phyloP scores from a whole-genome alignment of 1,140 invertebrate species.

The Thaumatotibia leucotreta region DNA sequence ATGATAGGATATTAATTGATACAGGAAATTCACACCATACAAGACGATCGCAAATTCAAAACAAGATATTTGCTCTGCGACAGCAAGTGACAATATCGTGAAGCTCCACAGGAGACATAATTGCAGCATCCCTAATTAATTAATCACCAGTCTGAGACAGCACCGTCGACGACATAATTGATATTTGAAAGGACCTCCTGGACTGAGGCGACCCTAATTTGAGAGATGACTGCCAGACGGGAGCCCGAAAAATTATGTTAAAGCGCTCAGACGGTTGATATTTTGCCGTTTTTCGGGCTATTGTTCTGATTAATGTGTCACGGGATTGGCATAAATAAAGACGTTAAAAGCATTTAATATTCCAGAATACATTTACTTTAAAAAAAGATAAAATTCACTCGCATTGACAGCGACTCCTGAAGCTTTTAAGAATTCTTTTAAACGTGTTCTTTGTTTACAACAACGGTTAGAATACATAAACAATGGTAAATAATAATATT shows the following conservation, averaged over 20 bases:
- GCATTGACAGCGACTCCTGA: not conserved
- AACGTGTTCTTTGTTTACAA: too few species aligned
- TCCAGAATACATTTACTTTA: not conserved
- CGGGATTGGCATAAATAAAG: constrained; percentile 9
- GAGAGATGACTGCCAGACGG: constrained; percentile 35
- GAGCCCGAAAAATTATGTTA: constrained; percentile 21
- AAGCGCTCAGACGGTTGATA: constrained; percentile 15
- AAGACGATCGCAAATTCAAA: not conserved
- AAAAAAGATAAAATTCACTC: not conserved
- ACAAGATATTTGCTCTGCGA: not conserved
- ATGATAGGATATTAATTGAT: not conserved
- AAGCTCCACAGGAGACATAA: constrained; percentile 42
- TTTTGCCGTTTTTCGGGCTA: constrained; percentile 12
- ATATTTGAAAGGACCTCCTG: constrained; percentile 61
- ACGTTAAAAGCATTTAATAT: not conserved
- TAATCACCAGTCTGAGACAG: constrained; percentile 51
- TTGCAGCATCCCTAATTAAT: constrained; percentile 63
- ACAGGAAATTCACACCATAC: not conserved
- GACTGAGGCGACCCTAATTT: constrained; percentile 44
- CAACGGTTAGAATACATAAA: too few species aligned
- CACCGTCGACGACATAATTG: constrained; percentile 49
- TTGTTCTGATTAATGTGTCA: constrained; percentile 12
- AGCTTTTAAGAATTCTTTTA: not conserved
- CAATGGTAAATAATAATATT: too few species aligned
- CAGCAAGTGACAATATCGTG: constrained; percentile 24